These are phyloP conservation scores for Yponomeuta cagnagella DNA, from an alignment of 2,888 invertebrate genomes.

Conservation along the genomic window DNA sequence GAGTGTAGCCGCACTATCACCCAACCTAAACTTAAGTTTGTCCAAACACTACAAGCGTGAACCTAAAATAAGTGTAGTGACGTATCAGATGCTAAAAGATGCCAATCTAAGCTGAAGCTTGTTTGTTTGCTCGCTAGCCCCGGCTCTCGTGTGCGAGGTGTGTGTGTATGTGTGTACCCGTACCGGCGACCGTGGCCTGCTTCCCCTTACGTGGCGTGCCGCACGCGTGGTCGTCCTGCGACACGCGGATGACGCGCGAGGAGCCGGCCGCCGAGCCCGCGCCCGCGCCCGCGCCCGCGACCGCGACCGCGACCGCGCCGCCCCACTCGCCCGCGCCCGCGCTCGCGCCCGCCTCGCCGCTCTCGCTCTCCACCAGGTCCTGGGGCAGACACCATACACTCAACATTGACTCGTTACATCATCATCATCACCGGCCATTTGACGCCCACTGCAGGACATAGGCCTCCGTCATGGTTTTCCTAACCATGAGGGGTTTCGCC, in stretches of 20 bases:
- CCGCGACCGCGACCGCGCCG: background rate
- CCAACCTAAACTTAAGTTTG: no score
- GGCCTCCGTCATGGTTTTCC: no score
- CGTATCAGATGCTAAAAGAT: no score
- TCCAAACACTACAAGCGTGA: background rate
- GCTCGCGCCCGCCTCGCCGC: conserved; percentile 27
- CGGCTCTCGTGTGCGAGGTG: conserved; percentile 23
- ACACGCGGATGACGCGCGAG: conserved; percentile 33
- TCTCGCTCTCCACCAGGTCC: conserved; percentile 68
- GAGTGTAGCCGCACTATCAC: no score
- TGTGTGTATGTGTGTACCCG: conserved; percentile 14
- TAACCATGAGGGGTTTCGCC: no score
- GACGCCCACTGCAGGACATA: no score
- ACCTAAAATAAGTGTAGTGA: no score
- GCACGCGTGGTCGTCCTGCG: conserved; percentile 30
- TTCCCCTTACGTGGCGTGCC: conserved; percentile 39
- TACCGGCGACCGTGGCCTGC: conserved; percentile 54
- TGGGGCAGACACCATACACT: conserved; percentile 22
- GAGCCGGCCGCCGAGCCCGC: conserved; percentile 17
- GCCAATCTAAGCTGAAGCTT: background rate
- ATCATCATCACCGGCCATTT: no score
- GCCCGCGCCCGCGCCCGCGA: conserved; percentile 16
- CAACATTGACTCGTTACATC: no score
- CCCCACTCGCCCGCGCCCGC: background rate
- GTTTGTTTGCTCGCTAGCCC: background rate